phyloP scores from a whole-genome alignment of 2,113 vertebrate species.

The Corapipo altera region DNA sequence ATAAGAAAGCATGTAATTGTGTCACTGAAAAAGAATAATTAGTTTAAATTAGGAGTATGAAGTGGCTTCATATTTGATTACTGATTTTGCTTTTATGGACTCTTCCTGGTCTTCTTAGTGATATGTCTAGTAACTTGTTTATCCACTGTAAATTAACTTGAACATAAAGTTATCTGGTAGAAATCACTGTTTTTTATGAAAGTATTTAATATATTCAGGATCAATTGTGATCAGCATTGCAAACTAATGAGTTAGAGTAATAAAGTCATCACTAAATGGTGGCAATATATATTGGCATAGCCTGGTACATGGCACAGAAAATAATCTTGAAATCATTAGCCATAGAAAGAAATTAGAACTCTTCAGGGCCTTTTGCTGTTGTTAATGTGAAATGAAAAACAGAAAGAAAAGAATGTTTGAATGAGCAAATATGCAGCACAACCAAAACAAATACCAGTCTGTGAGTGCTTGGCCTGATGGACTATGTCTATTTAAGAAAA shows the following conservation, averaged over 20 bases:
- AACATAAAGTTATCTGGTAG: not conserved
- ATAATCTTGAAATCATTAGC: not conserved
- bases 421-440: not conserved
- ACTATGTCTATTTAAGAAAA: not conserved
- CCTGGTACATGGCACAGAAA: not conserved
- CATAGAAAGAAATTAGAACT: not conserved
- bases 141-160: not conserved
- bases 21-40: conserved; percentile 5
- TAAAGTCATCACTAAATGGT: not conserved
- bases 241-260: conserved; percentile 3
- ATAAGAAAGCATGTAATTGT: not conserved
- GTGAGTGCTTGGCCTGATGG: not conserved
- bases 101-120: not conserved
- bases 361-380: not conserved
- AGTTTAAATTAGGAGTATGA: not conserved
- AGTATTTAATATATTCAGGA: not conserved
- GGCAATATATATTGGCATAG: not conserved
- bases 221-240: not conserved
- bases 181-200: not conserved
- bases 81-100: not conserved
- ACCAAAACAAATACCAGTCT: not conserved
- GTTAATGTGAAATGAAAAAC: not conserved
- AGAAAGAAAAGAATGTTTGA: not conserved
- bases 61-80: not conserved
- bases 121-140: not conserved